phyloP scores from a whole-genome alignment of 2,888 invertebrate species.

The Drosophila maculinotata region DNA sequence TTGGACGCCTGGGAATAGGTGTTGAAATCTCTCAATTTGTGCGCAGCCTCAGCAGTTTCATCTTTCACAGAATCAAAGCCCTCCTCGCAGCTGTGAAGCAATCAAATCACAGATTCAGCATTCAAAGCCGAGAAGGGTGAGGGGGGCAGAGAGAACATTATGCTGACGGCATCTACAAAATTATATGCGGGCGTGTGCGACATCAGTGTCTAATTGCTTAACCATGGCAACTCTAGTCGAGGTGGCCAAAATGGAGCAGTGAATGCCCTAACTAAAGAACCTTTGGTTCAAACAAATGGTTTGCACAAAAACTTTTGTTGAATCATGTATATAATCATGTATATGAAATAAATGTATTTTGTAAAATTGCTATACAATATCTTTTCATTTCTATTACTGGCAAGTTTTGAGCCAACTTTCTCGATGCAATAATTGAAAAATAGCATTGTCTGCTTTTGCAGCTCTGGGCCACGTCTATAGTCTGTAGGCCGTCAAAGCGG shows the following conservation, averaged over 20 bases:
- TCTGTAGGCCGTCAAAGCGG: constrained; percentile 50
- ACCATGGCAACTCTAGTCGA: constrained; percentile 11
- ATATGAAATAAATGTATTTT: too few species aligned
- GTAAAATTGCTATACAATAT: too few species aligned
- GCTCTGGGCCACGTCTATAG: constrained; percentile 10
- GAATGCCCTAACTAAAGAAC: too few species aligned
- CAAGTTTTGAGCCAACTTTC: constrained; percentile 11
- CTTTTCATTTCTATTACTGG: neutral
- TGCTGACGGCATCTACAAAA: constrained; percentile 4
- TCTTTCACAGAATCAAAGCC: constrained; percentile 58
- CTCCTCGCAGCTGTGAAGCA: constrained; percentile 52
- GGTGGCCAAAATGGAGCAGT: too few species aligned
- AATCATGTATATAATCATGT: too few species aligned
- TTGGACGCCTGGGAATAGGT: constrained; percentile 62
- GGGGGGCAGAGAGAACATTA: neutral
- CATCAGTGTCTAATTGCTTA: neutral
- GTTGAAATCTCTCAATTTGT: constrained; percentile 63
- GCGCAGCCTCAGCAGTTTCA: constrained; percentile 64
- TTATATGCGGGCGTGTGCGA: neutral
- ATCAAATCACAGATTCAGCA: constrained; percentile 49
- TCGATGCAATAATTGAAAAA: neutral
- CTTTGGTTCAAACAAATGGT: too few species aligned
- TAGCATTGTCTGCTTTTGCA: constrained; percentile 2
- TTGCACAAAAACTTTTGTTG: too few species aligned
- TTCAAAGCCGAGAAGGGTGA: too few species aligned